Conservation (phyloP, 2,888 invertebrate genomes). For the Coenonympha arcania region DNA sequence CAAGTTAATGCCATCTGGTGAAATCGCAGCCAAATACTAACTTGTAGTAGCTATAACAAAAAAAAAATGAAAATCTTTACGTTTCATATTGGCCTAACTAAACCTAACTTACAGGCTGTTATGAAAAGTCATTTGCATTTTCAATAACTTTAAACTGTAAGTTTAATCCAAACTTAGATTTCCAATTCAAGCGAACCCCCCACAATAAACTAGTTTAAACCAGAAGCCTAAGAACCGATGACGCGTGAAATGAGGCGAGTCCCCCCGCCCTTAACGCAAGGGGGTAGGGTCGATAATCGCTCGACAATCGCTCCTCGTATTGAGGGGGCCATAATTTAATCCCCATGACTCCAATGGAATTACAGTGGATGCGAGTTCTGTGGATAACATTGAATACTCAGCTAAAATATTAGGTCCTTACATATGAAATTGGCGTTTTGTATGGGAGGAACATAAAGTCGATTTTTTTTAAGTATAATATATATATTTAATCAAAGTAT, state of each 20-base stretch:
- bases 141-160: no score
- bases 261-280: slow-evolving; percentile 2
- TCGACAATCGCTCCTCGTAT: slow-evolving; percentile 1
- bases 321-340: slow-evolving; percentile 17
- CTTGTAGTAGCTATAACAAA: not conserved
- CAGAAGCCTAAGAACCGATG: slow-evolving; percentile 15
- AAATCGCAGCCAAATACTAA: not conserved
- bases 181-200: no score
- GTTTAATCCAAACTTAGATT: no score
- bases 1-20: not conserved
- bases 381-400: no score
- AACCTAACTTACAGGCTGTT: no score
- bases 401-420: no score
- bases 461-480: no score
- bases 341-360: slow-evolving; percentile 15
- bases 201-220: slow-evolving; percentile 5
- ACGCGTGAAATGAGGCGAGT: slow-evolving; percentile 20
- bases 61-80: not conserved
- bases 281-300: slow-evolving; percentile 10
- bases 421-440: no score
- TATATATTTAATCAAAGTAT: no score
- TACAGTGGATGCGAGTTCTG: not conserved
- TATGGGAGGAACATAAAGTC: no score
- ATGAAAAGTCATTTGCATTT: no score
- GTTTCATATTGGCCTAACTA: no score